These are phyloP conservation scores for Branchellion lobata DNA, from an alignment of 2,888 invertebrate genomes.

Conservation along the genomic window DNA sequence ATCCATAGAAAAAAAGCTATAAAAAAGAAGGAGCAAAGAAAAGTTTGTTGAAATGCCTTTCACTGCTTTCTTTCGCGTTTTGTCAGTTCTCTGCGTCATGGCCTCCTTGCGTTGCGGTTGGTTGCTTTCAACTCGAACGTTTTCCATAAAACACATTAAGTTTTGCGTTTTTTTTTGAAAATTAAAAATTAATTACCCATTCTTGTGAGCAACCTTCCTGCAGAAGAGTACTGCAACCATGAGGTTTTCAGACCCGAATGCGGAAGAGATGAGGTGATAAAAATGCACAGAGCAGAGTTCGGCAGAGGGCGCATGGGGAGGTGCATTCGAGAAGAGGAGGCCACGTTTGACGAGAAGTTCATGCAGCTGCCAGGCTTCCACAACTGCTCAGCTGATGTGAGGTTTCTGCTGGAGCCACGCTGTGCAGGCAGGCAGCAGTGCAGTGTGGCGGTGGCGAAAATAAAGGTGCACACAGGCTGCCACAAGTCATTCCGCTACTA, in stretches of 20 bases:
- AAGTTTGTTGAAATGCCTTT: too few species aligned
- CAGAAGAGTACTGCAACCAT: slow-evolving; percentile 11
- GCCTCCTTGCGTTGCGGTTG: too few species aligned
- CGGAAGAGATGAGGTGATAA: neutral
- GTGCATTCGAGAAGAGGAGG: slow-evolving; percentile 33
- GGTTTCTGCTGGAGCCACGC: neutral
- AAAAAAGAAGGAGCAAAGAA: too few species aligned
- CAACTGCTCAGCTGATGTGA: slow-evolving; percentile 38
- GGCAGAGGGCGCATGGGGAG: slow-evolving; percentile 11
- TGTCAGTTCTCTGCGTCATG: too few species aligned
- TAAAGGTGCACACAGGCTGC: neutral
- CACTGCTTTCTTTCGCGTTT: too few species aligned
- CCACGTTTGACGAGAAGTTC: slow-evolving; percentile 4
- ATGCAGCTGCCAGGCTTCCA: slow-evolving; percentile 8
- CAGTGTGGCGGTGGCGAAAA: neutral
- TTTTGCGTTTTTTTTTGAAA: too few species aligned
- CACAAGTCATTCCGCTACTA: neutral
- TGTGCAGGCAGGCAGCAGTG: slow-evolving; percentile 4
- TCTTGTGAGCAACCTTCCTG: too few species aligned
- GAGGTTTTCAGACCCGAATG: slow-evolving; percentile 26
- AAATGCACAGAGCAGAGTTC: slow-evolving; percentile 15
- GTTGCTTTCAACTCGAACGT: too few species aligned
- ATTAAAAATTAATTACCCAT: too few species aligned
- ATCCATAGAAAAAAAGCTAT: too few species aligned
- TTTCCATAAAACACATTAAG: too few species aligned